Evolutionary conservation across 2,888 invertebrate genomes (phyloP).

Genomic region (Neoascia interrupta): DNA sequence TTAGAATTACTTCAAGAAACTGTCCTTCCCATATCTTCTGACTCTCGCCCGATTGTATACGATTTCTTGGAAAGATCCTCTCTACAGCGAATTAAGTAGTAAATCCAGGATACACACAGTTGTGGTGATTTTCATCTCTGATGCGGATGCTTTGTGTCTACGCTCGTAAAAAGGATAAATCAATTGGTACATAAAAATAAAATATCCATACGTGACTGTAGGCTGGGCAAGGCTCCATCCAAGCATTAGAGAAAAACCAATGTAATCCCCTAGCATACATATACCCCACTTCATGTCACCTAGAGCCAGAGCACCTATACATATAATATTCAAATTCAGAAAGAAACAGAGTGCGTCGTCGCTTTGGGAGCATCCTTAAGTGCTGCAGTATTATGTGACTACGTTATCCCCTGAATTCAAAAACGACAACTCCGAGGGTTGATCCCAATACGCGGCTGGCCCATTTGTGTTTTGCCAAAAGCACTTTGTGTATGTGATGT

Average conservation of each 20-base stretch:
- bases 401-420: slow-evolving; percentile 6
- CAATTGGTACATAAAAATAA: slow-evolving; percentile 58
- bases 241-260: too few species aligned
- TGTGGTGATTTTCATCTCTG: slow-evolving; percentile 62
- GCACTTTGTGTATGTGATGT: slow-evolving; percentile 30
- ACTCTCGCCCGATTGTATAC: too few species aligned
- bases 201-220: slow-evolving; percentile 52
- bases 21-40: too few species aligned
- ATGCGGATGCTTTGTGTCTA: slow-evolving; percentile 35
- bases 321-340: slow-evolving; percentile 46
- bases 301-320: slow-evolving; percentile 10
- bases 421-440: slow-evolving; percentile 30
- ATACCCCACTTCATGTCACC: slow-evolving; percentile 2
- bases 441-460: slow-evolving; percentile 27
- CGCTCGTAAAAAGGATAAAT: slow-evolving; percentile 50
- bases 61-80: too few species aligned
- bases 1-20: too few species aligned
- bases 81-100: too few species aligned
- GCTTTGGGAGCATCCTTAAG: slow-evolving; percentile 53
- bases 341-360: slow-evolving; percentile 5
- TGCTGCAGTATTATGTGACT: slow-evolving; percentile 43
- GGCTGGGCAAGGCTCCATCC: slow-evolving; percentile 18
- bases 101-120: slow-evolving; percentile 52
- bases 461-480: slow-evolving; percentile 18
- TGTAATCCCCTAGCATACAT: background rate